Percentiles rank a stretch among this genome's conserved stretches.
phyloP scores from a whole-genome alignment of 2,888 invertebrate species.

The Oscheius sp. region DNA sequence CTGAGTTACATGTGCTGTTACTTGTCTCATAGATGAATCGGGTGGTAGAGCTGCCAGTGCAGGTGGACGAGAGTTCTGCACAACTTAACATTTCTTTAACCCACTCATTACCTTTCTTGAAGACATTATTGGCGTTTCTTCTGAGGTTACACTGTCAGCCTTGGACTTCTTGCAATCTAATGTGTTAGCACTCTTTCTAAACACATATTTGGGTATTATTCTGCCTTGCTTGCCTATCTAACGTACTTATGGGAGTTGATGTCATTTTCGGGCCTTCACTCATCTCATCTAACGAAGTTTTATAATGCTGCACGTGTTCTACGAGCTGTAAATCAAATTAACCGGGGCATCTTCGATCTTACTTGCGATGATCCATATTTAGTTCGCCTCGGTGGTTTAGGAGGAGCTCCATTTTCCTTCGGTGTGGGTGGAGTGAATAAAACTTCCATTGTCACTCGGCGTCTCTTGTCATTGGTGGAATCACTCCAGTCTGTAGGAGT shows the following conservation, averaged over 20 bases:
- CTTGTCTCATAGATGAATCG: background rate
- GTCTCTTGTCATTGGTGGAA: background rate
- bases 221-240: slow-evolving; percentile 22
- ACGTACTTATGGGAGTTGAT: slow-evolving; percentile 47
- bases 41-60: background rate
- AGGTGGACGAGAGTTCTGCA: slow-evolving; percentile 1
- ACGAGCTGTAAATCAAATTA: slow-evolving; percentile 7
- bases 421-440: slow-evolving; percentile 23
- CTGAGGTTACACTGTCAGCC: background rate
- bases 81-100: slow-evolving; percentile 1
- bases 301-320: slow-evolving; percentile 25
- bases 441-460: slow-evolving; percentile 14
- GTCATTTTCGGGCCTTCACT: slow-evolving; percentile 36
- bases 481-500: slow-evolving; percentile 19
- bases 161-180: background rate
- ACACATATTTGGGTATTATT: background rate
- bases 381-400: slow-evolving; percentile 38
- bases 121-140: slow-evolving; percentile 11
- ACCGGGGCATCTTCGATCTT: background rate
- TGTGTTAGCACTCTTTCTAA: background rate
- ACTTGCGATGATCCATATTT: slow-evolving; percentile 18
- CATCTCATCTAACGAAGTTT: slow-evolving; percentile 28
- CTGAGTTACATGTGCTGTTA: background rate
- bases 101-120: slow-evolving; percentile 11
- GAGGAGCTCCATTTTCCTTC: slow-evolving; percentile 29